phyloP scores from a whole-genome alignment of 2,888 invertebrate genomes.

The Laothoe populi region DNA sequence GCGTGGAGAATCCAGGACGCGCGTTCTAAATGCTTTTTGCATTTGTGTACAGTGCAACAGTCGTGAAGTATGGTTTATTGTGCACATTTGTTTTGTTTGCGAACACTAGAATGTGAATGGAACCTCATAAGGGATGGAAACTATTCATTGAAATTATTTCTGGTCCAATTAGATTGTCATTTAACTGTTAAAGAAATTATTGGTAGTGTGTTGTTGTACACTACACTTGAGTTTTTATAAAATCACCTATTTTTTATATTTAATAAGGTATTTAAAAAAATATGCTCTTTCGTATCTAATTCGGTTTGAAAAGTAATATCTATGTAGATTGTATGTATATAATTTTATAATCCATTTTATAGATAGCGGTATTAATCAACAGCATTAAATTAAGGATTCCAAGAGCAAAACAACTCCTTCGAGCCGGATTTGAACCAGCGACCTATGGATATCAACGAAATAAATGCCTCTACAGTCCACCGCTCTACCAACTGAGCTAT shows the following conservation, averaged over 20 bases:
- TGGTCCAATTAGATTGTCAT: not conserved
- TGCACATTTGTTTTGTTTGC: slow-evolving; percentile 29
- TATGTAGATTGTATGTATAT: too few species aligned
- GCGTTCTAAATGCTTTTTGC: slow-evolving; percentile 43
- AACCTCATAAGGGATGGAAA: slow-evolving; percentile 5
- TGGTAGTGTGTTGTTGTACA: too few species aligned
- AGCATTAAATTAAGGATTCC: not conserved
- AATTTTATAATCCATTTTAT: too few species aligned
- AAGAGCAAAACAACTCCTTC: slow-evolving; percentile 68
- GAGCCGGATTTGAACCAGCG: slow-evolving; percentile 89
- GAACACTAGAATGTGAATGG: slow-evolving; percentile 32
- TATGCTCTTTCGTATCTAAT: too few species aligned
- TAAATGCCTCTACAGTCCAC: slow-evolving; percentile 73
- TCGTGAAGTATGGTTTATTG: slow-evolving; percentile 48
- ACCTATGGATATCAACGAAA: slow-evolving; percentile 83
- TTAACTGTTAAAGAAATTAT: not conserved
- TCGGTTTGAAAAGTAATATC: too few species aligned
- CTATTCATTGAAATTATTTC: slow-evolving; percentile 2
- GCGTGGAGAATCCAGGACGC: slow-evolving; percentile 39
- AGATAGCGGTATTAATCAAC: too few species aligned
- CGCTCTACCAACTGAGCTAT: slow-evolving; percentile 86
- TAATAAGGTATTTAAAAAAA: too few species aligned
- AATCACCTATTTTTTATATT: too few species aligned
- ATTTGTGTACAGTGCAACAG: slow-evolving; percentile 39
- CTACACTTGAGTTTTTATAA: too few species aligned